These are phyloP conservation scores for Bembecia ichneumoniformis DNA, from an alignment of 2,888 invertebrate species.

Conservation along the genomic window DNA sequence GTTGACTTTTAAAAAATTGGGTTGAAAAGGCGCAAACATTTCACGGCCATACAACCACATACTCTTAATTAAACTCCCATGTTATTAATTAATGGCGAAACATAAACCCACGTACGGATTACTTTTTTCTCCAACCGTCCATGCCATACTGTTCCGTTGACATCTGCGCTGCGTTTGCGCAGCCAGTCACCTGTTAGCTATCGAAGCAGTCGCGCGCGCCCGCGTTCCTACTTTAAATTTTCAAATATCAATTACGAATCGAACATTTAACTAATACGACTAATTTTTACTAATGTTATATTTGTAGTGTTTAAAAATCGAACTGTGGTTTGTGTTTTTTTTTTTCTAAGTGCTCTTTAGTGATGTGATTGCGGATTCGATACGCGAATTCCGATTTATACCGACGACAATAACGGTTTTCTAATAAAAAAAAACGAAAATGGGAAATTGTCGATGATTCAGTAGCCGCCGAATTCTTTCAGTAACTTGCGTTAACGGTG, in stretches of 20 bases:
- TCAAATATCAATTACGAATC: constrained; percentile 37
- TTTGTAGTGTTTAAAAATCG: constrained; percentile 25
- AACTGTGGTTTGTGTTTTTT: constrained; percentile 32
- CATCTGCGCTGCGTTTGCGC: constrained; percentile 29
- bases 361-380: constrained; percentile 44
- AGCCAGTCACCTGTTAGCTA: constrained; percentile 64
- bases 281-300: constrained; percentile 27
- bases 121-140: constrained; percentile 39
- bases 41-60: background rate
- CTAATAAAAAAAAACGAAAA: background rate
- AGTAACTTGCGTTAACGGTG: too few relatives aligned
- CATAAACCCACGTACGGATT: constrained; percentile 41
- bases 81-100: background rate
- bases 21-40: background rate
- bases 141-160: constrained; percentile 43
- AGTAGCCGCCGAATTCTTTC: too few relatives aligned
- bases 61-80: background rate
- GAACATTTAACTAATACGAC: constrained; percentile 39
- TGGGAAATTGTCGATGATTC: background rate
- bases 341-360: constrained; percentile 23
- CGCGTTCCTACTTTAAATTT: constrained; percentile 18
- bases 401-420: constrained; percentile 47
- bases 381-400: constrained; percentile 34
- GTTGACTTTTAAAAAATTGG: too few relatives aligned
- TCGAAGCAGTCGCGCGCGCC: constrained; percentile 52